A percentile compares a stretch with the other conserved stretches of the same genome.
Conservation (phyloP, 2,113 vertebrate genomes). For the Antechinus stuartii region DNA sequence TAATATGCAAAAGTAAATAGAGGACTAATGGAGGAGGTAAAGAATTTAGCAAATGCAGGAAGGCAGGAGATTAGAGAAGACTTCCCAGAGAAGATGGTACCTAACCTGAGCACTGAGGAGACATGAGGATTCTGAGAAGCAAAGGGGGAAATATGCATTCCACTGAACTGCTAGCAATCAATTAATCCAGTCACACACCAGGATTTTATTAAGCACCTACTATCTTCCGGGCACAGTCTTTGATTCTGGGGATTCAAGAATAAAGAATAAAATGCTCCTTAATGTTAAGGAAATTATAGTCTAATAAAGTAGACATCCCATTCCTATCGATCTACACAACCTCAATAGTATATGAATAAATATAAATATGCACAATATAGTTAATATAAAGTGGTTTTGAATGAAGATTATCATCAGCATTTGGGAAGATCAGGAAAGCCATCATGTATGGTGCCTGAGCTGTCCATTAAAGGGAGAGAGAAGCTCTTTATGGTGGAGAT, state of each 20-base stretch:
- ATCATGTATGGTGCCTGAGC: not conserved
- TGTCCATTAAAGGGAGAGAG: not conserved
- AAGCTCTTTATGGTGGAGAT: not conserved
- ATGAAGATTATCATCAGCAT: not conserved
- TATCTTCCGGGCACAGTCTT: not conserved
- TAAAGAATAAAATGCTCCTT: not conserved
- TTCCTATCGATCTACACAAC: not conserved
- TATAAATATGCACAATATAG: not conserved
- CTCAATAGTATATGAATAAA: not conserved
- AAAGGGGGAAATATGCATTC: not conserved
- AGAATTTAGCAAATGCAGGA: not conserved
- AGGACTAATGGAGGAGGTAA: not conserved
- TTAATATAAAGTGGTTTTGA: not conserved
- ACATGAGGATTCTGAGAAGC: not conserved
- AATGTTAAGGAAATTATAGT: not conserved
- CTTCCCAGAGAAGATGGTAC: not conserved
- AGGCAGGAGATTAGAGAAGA: not conserved
- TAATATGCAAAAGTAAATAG: not conserved
- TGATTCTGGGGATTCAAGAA: not conserved
- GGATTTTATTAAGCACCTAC: not conserved
- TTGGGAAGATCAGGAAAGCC: not conserved
- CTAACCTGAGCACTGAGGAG: not conserved
- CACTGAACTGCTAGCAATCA: not conserved
- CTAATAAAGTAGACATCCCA: not conserved
- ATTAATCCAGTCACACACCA: not conserved